phyloP scores from a whole-genome alignment of 2,888 invertebrate genomes.

The Tanytarsus gracilentus region DNA sequence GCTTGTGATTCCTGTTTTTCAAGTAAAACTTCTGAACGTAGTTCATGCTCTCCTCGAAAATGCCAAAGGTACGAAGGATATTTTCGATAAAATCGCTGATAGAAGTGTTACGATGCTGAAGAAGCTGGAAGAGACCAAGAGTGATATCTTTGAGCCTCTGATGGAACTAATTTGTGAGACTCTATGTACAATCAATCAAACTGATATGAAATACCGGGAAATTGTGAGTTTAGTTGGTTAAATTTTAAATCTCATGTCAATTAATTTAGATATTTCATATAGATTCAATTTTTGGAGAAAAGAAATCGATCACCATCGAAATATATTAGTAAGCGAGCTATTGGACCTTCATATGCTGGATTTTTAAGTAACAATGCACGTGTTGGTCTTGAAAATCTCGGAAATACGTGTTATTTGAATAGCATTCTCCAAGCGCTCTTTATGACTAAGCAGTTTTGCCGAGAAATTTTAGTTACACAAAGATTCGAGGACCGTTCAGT shows the following conservation, averaged over 20 bases:
- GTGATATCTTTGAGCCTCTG: background rate
- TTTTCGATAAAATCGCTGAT: slow-evolving; percentile 43
- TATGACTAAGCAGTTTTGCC: slow-evolving; percentile 70
- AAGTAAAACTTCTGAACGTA: slow-evolving; percentile 52
- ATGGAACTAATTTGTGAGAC: slow-evolving; percentile 5
- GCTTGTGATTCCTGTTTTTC: slow-evolving; percentile 48
- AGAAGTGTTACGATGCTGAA: slow-evolving; percentile 47
- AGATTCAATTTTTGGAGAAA: slow-evolving; percentile 36
- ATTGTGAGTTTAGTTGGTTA: slow-evolving; percentile 41
- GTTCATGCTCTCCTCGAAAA: slow-evolving; percentile 56
- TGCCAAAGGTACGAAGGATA: slow-evolving; percentile 50
- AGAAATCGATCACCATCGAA: slow-evolving; percentile 44
- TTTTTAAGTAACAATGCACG: slow-evolving; percentile 35
- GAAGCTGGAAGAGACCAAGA: slow-evolving; percentile 30
- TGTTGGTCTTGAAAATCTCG: slow-evolving; percentile 71
- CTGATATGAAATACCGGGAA: slow-evolving; percentile 37
- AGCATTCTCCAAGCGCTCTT: slow-evolving; percentile 75
- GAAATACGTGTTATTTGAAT: slow-evolving; percentile 87
- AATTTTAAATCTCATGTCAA: background rate
- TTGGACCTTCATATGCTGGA: slow-evolving; percentile 32
- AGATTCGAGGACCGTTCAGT: slow-evolving; percentile 50
- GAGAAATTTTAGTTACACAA: slow-evolving; percentile 52
- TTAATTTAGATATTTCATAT: slow-evolving; percentile 3
- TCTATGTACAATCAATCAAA: background rate
- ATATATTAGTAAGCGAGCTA: slow-evolving; percentile 37